A percentile compares a stretch with the other conserved stretches of the same genome.
Evolutionary conservation across 2,113 vertebrate genomes (phyloP).

Genomic region (Chamaea fasciata): DNA sequence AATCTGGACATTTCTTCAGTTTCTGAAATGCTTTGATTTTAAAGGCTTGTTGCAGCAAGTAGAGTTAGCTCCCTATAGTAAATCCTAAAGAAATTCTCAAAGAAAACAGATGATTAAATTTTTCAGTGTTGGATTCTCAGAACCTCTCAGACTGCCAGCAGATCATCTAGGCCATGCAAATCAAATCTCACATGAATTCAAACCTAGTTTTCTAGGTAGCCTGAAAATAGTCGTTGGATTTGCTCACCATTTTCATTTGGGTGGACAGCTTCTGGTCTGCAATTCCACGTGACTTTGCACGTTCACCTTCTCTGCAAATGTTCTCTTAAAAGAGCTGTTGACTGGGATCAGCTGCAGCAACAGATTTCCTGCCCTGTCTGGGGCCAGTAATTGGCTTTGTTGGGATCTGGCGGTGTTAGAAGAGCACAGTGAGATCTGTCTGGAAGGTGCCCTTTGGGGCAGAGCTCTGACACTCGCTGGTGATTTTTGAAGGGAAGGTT

Average conservation of each 20-base stretch:
- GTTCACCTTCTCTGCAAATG: not conserved
- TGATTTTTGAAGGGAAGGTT: not conserved
- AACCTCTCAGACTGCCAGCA: not conserved
- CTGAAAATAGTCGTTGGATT: not conserved
- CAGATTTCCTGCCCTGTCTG: not conserved
- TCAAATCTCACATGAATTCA: not conserved
- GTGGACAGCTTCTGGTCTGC: not conserved
- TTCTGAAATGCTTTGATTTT: slow-evolving; percentile 11
- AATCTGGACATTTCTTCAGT: not conserved
- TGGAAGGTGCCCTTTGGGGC: not conserved
- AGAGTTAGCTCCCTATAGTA: not conserved
- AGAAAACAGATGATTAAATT: not conserved
- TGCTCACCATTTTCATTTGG: not conserved
- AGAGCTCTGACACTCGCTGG: not conserved
- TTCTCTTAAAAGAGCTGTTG: not conserved
- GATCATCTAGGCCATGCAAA: not conserved
- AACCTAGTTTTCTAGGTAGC: not conserved
- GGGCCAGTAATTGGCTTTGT: not conserved
- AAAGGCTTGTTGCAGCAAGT: not conserved
- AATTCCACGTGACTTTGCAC: not conserved
- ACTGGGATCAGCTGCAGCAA: not conserved
- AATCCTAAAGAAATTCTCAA: not conserved
- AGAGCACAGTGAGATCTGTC: not conserved
- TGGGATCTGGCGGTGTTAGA: not conserved
- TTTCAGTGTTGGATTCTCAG: not conserved